phyloP scores from a whole-genome alignment of 2,797 vertebrate species.

The Trematomus bernacchii region DNA sequence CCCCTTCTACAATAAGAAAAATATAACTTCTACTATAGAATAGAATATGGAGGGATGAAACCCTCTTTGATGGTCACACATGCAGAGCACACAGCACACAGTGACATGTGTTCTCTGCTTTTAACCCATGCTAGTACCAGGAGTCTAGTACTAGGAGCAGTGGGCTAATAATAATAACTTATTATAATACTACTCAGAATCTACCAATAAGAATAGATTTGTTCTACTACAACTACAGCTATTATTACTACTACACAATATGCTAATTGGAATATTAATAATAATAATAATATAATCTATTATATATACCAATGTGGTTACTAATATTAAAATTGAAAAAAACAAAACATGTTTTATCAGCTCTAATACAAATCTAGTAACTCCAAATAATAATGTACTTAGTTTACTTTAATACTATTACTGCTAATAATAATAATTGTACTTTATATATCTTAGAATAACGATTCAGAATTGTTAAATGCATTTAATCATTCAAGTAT shows the following conservation, averaged over 20 bases:
- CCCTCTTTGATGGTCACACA: too few relatives aligned
- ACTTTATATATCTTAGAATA: conserved; percentile 2
- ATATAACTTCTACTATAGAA: neutral
- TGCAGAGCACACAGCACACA: too few relatives aligned
- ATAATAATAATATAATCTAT: neutral
- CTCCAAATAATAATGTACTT: neutral
- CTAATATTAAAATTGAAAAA: neutral
- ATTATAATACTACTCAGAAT: neutral
- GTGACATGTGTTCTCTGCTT: too few relatives aligned
- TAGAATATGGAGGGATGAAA: too few relatives aligned
- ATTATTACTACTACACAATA: too few relatives aligned
- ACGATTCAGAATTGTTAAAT: neutral
- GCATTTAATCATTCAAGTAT: neutral
- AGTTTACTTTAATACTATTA: neutral
- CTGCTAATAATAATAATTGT: neutral
- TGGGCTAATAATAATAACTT: too few relatives aligned
- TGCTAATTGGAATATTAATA: neutral
- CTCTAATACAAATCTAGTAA: too few relatives aligned
- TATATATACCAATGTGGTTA: too few relatives aligned
- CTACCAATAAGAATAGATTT: neutral
- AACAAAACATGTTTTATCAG: neutral
- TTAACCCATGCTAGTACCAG: too few relatives aligned
- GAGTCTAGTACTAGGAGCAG: too few relatives aligned
- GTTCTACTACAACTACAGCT: neutral
- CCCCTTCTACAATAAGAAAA: neutral